Conservation (phyloP, 2,888 invertebrate species). For the Cloeon dipterum region DNA sequence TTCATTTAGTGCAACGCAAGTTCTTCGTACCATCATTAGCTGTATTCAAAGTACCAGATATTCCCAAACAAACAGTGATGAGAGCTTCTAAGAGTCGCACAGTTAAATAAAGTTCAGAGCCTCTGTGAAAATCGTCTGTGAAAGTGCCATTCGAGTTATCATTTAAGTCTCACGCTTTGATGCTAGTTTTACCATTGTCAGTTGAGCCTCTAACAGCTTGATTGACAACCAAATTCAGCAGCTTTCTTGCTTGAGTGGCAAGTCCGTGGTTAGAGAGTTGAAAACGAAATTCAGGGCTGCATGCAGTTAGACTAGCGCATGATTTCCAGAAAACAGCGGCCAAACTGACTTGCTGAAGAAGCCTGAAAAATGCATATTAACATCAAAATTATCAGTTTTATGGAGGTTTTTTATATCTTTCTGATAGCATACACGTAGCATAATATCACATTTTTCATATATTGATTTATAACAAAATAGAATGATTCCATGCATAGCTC, state of each 20-base stretch:
- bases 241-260: slow-evolving; percentile 19
- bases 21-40: no score
- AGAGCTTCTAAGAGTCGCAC: background rate
- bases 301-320: slow-evolving; percentile 23
- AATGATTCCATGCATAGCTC: no score
- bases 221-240: slow-evolving; percentile 17
- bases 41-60: no score
- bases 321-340: slow-evolving; percentile 24
- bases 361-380: no score
- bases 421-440: background rate
- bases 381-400: no score
- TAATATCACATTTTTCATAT: no score
- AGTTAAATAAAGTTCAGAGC: background rate
- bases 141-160: no score
- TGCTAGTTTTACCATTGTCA: background rate
- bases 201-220: background rate
- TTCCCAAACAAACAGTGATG: background rate
- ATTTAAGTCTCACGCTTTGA: no score
- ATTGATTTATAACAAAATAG: background rate
- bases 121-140: background rate
- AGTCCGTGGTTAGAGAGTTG: slow-evolving; percentile 20
- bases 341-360: background rate
- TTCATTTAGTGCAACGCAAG: no score
- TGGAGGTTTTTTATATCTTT: no score
- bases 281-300: slow-evolving; percentile 28